Percentiles rank a stretch among this genome's conserved stretches.
These are phyloP conservation scores for Phyllostomus discolor DNA, from an alignment of 2,113 vertebrate species.

Conservation along the genomic window DNA sequence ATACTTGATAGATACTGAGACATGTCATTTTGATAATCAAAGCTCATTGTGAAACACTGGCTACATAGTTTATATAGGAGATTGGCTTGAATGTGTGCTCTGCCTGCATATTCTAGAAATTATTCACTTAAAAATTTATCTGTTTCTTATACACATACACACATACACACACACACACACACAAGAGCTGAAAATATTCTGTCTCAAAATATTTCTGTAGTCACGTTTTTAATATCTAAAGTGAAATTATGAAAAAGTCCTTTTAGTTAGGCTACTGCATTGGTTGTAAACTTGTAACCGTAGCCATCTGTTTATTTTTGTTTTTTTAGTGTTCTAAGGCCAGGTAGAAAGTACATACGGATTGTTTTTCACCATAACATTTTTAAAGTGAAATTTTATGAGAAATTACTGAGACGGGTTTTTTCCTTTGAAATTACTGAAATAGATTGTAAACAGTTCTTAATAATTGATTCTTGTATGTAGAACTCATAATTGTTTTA, in stretches of 20 bases:
- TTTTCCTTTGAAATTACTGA: constrained; percentile 48
- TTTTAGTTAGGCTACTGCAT: neutral
- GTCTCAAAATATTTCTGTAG: neutral
- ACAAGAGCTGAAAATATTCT: neutral
- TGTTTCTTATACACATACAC: neutral
- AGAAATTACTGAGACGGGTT: constrained; percentile 31
- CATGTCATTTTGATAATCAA: neutral
- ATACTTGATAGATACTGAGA: neutral
- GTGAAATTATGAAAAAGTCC: constrained; percentile 11
- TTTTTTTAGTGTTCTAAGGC: neutral
- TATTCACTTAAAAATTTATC: neutral
- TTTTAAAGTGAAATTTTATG: constrained; percentile 48
- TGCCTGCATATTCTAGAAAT: neutral
- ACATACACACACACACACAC: neutral
- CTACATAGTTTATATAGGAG: neutral
- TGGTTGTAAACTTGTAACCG: neutral
- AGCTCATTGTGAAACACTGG: neutral
- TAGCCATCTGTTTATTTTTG: neutral
- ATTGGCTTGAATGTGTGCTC: neutral
- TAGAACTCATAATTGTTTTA: constrained; percentile 55
- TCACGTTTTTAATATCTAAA: neutral
- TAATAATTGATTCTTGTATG: constrained; percentile 38
- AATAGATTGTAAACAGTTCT: constrained; percentile 62
- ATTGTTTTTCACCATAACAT: neutral
- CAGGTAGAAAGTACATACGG: neutral